Conservation (phyloP, 2,888 invertebrate species). For the Smittia aterrima region DNA sequence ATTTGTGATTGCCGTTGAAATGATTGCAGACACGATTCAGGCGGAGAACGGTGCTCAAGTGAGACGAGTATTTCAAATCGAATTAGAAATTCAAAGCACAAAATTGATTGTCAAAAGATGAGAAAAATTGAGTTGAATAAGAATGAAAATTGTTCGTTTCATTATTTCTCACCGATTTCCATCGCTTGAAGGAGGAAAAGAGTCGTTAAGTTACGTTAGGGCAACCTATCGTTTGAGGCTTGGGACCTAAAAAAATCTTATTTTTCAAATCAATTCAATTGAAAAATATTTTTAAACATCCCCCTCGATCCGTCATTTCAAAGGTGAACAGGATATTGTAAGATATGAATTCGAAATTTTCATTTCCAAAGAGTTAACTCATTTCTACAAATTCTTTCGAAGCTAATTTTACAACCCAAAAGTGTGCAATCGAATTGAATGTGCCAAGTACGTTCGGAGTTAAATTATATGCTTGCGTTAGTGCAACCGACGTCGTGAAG, state of each 20-base stretch:
- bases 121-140: not conserved
- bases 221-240: no score
- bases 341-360: not conserved
- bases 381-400: not conserved
- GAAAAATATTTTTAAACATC: no score
- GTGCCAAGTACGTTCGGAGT: slow-evolving; percentile 18
- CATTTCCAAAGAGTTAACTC: not conserved
- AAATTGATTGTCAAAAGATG: slow-evolving; percentile 18
- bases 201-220: not conserved
- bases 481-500: not conserved
- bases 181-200: not conserved
- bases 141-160: not conserved
- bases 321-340: slow-evolving; percentile 21
- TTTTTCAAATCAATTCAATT: no score
- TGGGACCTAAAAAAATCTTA: no score
- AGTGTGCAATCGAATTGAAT: slow-evolving; percentile 13
- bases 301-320: not conserved
- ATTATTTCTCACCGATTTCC: slow-evolving; percentile 3
- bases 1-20: not conserved
- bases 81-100: slow-evolving; percentile 40
- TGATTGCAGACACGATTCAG: not conserved
- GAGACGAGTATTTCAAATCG: not conserved
- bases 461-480: slow-evolving; percentile 9
- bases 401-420: not conserved
- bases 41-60: not conserved